Evolutionary conservation across 2,113 vertebrate species (phyloP).

Genomic region (Cranoglanis bouderius): DNA sequence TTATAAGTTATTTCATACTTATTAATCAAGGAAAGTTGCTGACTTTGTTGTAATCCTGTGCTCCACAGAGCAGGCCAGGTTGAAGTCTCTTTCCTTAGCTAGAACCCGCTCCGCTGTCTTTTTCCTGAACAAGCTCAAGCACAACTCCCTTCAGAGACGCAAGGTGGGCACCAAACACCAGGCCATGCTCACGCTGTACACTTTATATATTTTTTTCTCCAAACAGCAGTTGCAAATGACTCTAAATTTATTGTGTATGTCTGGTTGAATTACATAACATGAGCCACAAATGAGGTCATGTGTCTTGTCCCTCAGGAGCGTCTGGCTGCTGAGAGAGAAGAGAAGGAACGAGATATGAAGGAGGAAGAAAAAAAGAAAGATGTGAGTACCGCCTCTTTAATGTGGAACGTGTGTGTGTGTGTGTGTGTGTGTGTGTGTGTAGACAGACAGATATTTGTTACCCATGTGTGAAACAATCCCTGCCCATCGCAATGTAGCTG

Average conservation of each 20-base stretch:
- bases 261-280: slow-evolving; percentile 34
- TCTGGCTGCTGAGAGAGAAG: slow-evolving; percentile 54
- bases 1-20: background rate
- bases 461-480: background rate
- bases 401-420: background rate
- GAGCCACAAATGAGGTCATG: slow-evolving; percentile 45
- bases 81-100: slow-evolving; percentile 61
- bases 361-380: slow-evolving; percentile 66
- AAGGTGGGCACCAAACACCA: slow-evolving; percentile 63
- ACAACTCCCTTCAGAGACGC: slow-evolving; percentile 77
- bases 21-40: background rate
- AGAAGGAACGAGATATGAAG: slow-evolving; percentile 47
- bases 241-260: slow-evolving; percentile 46
- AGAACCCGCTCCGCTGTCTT: slow-evolving; percentile 76
- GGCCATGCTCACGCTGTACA: slow-evolving; percentile 42
- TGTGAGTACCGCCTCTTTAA: slow-evolving; percentile 31
- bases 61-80: slow-evolving; percentile 24
- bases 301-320: slow-evolving; percentile 65
- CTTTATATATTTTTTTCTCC: background rate
- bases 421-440: background rate
- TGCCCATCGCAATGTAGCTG: background rate
- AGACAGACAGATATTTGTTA: background rate
- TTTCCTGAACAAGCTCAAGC: slow-evolving; percentile 91
- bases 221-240: background rate
- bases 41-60: slow-evolving; percentile 3